phyloP scores from a whole-genome alignment of 2,888 invertebrate genomes.

The Ormyrus pomaceus region DNA sequence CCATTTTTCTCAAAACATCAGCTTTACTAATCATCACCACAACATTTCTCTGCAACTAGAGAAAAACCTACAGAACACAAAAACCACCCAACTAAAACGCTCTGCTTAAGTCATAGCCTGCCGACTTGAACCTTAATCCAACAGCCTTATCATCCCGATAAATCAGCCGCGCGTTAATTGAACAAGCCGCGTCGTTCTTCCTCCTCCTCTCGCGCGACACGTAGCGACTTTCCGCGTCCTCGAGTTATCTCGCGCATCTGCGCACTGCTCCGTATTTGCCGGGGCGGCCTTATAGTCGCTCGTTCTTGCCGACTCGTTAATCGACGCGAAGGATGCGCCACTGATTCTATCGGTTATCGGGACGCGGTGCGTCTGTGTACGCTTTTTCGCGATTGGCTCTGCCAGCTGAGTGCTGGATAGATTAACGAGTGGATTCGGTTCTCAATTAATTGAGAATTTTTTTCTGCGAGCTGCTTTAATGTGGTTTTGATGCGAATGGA shows the following conservation, averaged over 20 bases:
- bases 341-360: neutral
- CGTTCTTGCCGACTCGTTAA: conserved; percentile 2
- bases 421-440: too few relatives aligned
- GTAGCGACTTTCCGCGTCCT: too few relatives aligned
- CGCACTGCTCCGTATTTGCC: neutral
- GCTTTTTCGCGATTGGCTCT: neutral
- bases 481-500: neutral
- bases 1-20: too few relatives aligned
- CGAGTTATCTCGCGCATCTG: too few relatives aligned
- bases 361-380: neutral
- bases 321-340: neutral
- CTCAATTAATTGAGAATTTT: neutral
- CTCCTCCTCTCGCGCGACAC: too few relatives aligned
- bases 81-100: too few relatives aligned
- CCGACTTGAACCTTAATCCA: neutral
- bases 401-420: neutral
- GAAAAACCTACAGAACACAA: too few relatives aligned
- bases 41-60: too few relatives aligned
- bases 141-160: neutral
- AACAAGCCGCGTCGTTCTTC: neutral
- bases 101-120: neutral
- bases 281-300: neutral
- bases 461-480: neutral
- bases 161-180: neutral
- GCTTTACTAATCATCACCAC: too few relatives aligned